Conservation (phyloP, 2,113 vertebrate species). For the Colossoma macropomum region DNA sequence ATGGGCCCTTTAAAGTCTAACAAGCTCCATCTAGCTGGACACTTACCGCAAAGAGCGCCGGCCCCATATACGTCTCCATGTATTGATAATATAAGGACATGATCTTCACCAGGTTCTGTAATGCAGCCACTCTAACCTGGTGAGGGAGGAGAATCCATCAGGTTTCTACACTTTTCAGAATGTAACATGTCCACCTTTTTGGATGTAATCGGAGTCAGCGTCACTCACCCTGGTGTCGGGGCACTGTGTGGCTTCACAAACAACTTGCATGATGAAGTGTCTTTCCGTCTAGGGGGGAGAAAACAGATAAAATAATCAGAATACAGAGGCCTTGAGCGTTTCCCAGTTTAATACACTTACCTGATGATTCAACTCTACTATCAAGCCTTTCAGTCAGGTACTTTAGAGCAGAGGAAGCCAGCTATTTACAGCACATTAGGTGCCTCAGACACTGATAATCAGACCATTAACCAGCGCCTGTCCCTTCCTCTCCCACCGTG, state of each 20-base stretch:
- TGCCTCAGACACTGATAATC: no score
- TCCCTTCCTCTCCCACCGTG: no score
- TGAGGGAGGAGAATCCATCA: neutral
- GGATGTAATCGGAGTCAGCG: neutral
- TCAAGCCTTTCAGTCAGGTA: no score
- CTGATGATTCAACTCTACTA: no score
- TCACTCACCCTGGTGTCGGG: conserved; percentile 93
- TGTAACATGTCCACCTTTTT: no score
- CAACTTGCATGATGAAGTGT: conserved; percentile 99
- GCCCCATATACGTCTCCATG: conserved; percentile 99
- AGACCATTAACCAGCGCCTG: no score
- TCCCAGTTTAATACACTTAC: neutral
- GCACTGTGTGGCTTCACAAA: conserved; percentile 98
- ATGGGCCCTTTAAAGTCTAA: no score
- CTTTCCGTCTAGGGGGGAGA: conserved; percentile 86
- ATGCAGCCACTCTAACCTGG: conserved; percentile 95
- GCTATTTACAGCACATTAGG: no score
- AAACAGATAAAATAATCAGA: neutral
- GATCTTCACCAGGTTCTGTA: conserved; percentile 99
- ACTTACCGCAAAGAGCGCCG: conserved; percentile 95
- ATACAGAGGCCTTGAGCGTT: neutral
- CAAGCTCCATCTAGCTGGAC: no score
- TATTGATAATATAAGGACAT: conserved; percentile 99
- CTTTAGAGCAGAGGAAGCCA: no score
- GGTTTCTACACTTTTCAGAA: neutral